A percentile compares a stretch with the other conserved stretches of the same genome.
These are phyloP conservation scores for Melanocharis versteri DNA, from an alignment of 2,113 vertebrate genomes.

Conservation along the genomic window DNA sequence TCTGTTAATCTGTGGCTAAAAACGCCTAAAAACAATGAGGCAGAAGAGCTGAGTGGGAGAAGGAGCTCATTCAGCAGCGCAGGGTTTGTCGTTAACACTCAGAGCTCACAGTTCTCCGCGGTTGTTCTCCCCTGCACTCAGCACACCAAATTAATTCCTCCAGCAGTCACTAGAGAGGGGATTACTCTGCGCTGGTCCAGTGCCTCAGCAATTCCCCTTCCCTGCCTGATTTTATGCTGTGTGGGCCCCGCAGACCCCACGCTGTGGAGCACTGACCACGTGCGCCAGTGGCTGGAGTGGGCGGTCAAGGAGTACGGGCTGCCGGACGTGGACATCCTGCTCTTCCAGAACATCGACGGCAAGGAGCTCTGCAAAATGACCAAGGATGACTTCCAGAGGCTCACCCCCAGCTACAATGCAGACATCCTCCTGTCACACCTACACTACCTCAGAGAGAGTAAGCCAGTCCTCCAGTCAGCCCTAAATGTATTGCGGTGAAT, in stretches of 20 bases:
- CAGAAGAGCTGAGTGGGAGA: not conserved
- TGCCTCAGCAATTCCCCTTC: not conserved
- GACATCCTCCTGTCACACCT: slow-evolving; percentile 90
- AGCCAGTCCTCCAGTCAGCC: not conserved
- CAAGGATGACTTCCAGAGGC: slow-evolving; percentile 87
- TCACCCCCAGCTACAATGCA: slow-evolving; percentile 86
- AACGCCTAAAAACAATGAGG: not conserved
- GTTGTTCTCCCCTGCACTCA: not conserved
- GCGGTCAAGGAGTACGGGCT: slow-evolving; percentile 86
- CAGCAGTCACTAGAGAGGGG: not conserved
- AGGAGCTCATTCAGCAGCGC: not conserved
- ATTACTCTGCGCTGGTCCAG: not conserved
- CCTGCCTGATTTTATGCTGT: not conserved
- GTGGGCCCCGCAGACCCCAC: slow-evolving; percentile 76
- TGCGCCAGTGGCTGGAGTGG: slow-evolving; percentile 90
- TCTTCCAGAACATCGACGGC: slow-evolving; percentile 86
- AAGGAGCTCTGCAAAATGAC: slow-evolving; percentile 89
- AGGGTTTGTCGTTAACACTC: not conserved
- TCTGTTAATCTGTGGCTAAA: not conserved
- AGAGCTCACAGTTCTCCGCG: not conserved
- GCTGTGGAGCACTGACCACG: slow-evolving; percentile 85
- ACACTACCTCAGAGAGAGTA: slow-evolving; percentile 95
- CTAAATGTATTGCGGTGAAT: not conserved
- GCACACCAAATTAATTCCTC: not conserved
- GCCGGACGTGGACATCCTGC: slow-evolving; percentile 79